phyloP scores from a whole-genome alignment of 2,888 invertebrate species.

The Polyommatus icarus region DNA sequence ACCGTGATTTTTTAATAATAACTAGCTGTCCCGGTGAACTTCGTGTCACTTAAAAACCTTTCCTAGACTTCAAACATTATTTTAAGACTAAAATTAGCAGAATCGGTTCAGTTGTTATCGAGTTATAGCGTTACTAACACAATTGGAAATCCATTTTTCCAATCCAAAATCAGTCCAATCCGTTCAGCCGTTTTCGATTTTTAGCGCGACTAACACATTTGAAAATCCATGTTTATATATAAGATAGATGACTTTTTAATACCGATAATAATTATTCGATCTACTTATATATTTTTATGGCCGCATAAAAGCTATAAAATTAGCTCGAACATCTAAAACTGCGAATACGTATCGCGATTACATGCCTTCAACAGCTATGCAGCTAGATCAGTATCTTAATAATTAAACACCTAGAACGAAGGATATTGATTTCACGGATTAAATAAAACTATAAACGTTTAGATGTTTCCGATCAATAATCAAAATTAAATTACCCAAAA shows the following conservation, averaged over 20 bases:
- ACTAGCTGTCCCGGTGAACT: too few relatives aligned
- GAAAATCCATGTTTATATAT: too few relatives aligned
- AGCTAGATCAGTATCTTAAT: neutral
- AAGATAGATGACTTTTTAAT: too few relatives aligned
- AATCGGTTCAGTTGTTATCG: too few relatives aligned
- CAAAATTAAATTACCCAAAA: constrained; percentile 41
- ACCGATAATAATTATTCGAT: neutral
- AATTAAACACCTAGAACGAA: neutral
- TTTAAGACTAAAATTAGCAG: too few relatives aligned
- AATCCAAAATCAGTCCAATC: too few relatives aligned
- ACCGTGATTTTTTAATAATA: neutral
- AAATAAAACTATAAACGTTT: constrained; percentile 22
- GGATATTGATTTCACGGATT: constrained; percentile 26
- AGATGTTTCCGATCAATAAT: constrained; percentile 36
- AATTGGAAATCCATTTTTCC: too few relatives aligned
- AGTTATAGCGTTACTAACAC: too few relatives aligned
- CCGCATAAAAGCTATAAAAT: neutral
- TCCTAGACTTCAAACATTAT: too few relatives aligned
- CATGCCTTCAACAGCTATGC: neutral
- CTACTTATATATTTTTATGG: neutral
- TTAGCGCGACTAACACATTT: too few relatives aligned
- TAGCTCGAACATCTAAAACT: neutral
- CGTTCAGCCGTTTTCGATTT: too few relatives aligned
- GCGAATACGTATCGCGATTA: neutral
- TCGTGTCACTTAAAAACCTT: too few relatives aligned